A percentile compares a stretch with the other conserved stretches of the same genome.
These are phyloP conservation scores for Linnaemya tessellans DNA, from an alignment of 2,888 invertebrate genomes.

Conservation along the genomic window DNA sequence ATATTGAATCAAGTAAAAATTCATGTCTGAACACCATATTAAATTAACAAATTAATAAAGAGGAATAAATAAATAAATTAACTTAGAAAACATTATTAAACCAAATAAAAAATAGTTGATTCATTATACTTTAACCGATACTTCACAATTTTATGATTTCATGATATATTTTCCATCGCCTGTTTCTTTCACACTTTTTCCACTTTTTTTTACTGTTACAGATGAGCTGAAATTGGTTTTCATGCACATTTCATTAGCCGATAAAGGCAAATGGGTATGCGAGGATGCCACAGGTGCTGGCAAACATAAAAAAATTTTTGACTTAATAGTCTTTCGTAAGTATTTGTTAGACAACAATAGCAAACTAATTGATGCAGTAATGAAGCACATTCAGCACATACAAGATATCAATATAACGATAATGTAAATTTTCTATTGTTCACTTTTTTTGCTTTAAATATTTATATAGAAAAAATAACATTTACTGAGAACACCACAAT, in stretches of 20 bases:
- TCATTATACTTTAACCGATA: background rate
- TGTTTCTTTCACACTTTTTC: slow-evolving; percentile 8
- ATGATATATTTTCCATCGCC: slow-evolving; percentile 46
- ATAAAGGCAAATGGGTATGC: slow-evolving; percentile 84
- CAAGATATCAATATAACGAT: background rate
- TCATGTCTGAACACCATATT: too few species aligned
- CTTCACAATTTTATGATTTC: too few species aligned
- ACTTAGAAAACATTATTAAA: too few species aligned
- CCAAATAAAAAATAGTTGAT: background rate
- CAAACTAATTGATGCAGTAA: slow-evolving; percentile 59
- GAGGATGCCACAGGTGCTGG: slow-evolving; percentile 77
- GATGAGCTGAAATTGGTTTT: slow-evolving; percentile 84
- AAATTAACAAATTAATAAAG: too few species aligned
- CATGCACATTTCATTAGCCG: slow-evolving; percentile 83
- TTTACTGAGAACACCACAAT: slow-evolving; percentile 85
- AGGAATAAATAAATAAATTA: too few species aligned
- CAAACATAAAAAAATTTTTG: slow-evolving; percentile 79
- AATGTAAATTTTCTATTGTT: slow-evolving; percentile 33
- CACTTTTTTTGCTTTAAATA: slow-evolving; percentile 33
- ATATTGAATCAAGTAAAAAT: too few species aligned
- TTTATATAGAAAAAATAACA: slow-evolving; percentile 84
- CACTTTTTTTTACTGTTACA: slow-evolving; percentile 61
- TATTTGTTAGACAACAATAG: slow-evolving; percentile 68
- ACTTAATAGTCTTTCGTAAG: slow-evolving; percentile 83
- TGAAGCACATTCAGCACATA: slow-evolving; percentile 47